Conservation (phyloP, 35 echinoderm and acorn worm species). For the Ophiothrix spiculata region DNA sequence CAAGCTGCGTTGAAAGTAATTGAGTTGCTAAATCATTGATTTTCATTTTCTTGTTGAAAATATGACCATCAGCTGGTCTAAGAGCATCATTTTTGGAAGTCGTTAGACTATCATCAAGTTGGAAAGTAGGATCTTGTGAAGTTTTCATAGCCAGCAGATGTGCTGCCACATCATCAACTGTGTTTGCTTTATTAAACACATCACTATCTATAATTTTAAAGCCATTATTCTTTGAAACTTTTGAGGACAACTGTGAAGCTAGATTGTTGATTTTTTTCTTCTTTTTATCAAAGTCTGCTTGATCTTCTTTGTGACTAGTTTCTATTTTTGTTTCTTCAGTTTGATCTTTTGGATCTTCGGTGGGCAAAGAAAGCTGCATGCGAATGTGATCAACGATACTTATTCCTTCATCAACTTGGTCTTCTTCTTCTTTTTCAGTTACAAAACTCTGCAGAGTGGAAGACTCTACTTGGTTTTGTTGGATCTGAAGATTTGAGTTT, state of each 20-base stretch:
- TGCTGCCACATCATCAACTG: too few species aligned
- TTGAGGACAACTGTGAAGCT: background rate
- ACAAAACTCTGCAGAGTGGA: background rate
- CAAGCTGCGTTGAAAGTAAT: too few species aligned
- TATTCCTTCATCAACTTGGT: background rate
- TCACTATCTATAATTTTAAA: too few species aligned
- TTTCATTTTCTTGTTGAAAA: too few species aligned
- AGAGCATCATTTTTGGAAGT: too few species aligned
- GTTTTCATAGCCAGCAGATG: too few species aligned
- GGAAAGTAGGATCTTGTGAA: too few species aligned
- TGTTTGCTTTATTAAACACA: too few species aligned
- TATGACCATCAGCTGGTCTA: too few species aligned
- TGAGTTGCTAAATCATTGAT: too few species aligned
- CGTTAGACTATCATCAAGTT: too few species aligned
- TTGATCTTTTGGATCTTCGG: background rate
- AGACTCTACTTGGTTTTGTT: background rate
- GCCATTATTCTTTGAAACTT: background rate
- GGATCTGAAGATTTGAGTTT: too few species aligned
- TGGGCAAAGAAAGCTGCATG: background rate
- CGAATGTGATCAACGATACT: background rate
- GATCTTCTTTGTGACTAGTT: background rate
- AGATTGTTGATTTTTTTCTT: background rate
- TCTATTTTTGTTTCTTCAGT: background rate
- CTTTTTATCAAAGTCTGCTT: background rate
- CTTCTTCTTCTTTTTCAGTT: background rate